phyloP scores from a whole-genome alignment of 2,797 vertebrate species.

The Sebastolobus altivelis region DNA sequence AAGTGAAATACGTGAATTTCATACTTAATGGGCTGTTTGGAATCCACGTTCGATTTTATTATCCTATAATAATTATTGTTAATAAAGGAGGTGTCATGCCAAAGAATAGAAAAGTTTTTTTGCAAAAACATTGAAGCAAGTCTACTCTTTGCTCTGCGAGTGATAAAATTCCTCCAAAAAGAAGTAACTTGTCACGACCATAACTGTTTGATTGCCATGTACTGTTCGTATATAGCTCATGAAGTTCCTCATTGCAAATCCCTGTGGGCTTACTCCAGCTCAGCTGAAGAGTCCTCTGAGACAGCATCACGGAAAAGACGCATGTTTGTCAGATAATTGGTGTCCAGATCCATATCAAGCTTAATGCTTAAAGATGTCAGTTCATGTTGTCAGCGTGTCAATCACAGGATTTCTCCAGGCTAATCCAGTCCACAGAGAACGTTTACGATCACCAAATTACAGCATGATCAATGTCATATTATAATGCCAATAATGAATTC shows the following conservation, averaged over 20 bases:
- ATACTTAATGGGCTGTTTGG: background rate
- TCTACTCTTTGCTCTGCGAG: background rate
- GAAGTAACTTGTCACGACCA: background rate
- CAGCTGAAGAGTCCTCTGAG: background rate
- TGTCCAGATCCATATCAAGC: background rate
- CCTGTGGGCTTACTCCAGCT: background rate
- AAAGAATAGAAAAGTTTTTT: background rate
- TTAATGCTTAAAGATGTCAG: constrained; percentile 19
- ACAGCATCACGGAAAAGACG: background rate
- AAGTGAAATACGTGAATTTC: constrained; percentile 12
- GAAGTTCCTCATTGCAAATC: background rate
- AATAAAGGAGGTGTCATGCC: background rate
- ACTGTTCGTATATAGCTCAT: background rate
- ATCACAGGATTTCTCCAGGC: constrained; percentile 15
- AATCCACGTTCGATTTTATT: background rate
- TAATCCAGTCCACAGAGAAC: background rate
- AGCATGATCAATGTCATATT: constrained; percentile 4
- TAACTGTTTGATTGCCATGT: background rate
- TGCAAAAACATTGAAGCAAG: background rate
- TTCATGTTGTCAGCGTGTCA: constrained; percentile 21
- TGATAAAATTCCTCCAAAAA: background rate
- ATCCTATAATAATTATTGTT: background rate
- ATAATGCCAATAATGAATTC: background rate
- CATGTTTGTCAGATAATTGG: constrained; percentile 8
- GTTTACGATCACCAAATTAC: background rate